Evolutionary conservation across 2,797 vertebrate genomes (phyloP).

Genomic region (Miichthys miiuy): DNA sequence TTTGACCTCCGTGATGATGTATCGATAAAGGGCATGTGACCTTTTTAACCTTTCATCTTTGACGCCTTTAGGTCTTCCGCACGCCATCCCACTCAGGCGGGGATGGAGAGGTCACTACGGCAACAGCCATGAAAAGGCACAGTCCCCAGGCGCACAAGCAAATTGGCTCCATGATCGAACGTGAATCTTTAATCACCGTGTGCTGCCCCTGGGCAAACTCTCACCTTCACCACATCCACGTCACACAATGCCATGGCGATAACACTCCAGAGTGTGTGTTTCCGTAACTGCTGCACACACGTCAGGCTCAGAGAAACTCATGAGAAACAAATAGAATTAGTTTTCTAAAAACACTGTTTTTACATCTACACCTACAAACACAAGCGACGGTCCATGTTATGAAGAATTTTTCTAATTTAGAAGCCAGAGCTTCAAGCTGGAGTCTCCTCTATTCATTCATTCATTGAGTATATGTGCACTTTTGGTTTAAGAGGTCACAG

Average conservation of each 20-base stretch:
- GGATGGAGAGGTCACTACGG: conserved; percentile 37
- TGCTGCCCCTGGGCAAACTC: conserved; percentile 13
- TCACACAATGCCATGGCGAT: conserved; percentile 33
- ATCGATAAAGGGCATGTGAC: background rate
- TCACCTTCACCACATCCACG: conserved; percentile 30
- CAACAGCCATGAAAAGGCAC: conserved; percentile 34
- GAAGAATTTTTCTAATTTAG: background rate
- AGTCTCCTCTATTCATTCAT: background rate
- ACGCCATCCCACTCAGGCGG: conserved; percentile 15
- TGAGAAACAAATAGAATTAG: background rate
- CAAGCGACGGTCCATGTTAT: background rate
- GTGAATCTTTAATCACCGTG: conserved; percentile 57
- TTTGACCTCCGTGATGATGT: conserved; percentile 14
- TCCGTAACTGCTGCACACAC: conserved; percentile 6
- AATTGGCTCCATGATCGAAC: conserved; percentile 53
- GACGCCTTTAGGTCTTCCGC: conserved; percentile 2
- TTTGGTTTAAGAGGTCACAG: conserved; percentile 14
- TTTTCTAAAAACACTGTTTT: background rate
- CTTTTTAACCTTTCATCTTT: conserved; percentile 50
- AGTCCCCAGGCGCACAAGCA: conserved; percentile 16
- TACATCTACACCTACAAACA: background rate
- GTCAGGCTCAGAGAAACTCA: background rate
- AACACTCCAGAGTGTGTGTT: background rate
- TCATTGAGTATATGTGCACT: background rate
- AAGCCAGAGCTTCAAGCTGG: conserved; percentile 5